These are phyloP conservation scores for Pedicia rivosa DNA, from an alignment of 2,888 invertebrate genomes.

Conservation along the genomic window DNA sequence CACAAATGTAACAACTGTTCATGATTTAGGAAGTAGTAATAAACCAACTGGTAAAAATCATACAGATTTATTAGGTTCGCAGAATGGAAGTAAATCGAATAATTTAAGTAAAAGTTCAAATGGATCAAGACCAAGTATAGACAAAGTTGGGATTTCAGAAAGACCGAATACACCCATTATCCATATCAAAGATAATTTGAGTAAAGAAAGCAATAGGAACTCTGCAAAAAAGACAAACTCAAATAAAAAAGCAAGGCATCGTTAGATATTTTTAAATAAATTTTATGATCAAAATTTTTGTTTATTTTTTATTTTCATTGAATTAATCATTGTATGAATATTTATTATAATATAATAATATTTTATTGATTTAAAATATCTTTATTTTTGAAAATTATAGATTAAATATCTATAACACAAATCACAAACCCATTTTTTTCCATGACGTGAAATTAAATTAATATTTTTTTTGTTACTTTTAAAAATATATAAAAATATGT, in stretches of 20 bases:
- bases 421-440: too few species aligned
- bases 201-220: constrained; percentile 21
- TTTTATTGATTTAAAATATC: too few species aligned
- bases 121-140: constrained; percentile 1
- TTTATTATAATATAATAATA: too few species aligned
- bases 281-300: too few species aligned
- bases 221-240: constrained; percentile 50
- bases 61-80: neutral
- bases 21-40: constrained; percentile 15
- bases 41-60: constrained; percentile 5
- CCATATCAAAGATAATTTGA: constrained; percentile 22
- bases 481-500: too few species aligned
- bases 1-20: constrained; percentile 24
- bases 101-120: constrained; percentile 13
- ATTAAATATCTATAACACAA: too few species aligned
- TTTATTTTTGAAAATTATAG: too few species aligned
- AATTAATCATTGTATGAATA: too few species aligned
- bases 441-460: too few species aligned
- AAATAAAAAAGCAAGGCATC: constrained; percentile 68
- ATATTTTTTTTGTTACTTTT: too few species aligned
- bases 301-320: too few species aligned
- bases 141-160: constrained; percentile 6
- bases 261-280: too few species aligned
- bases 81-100: constrained; percentile 5
- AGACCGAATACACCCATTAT: constrained; percentile 20